These are phyloP conservation scores for Tetrax tetrax DNA, from an alignment of 2,113 vertebrate genomes.

Conservation along the genomic window DNA sequence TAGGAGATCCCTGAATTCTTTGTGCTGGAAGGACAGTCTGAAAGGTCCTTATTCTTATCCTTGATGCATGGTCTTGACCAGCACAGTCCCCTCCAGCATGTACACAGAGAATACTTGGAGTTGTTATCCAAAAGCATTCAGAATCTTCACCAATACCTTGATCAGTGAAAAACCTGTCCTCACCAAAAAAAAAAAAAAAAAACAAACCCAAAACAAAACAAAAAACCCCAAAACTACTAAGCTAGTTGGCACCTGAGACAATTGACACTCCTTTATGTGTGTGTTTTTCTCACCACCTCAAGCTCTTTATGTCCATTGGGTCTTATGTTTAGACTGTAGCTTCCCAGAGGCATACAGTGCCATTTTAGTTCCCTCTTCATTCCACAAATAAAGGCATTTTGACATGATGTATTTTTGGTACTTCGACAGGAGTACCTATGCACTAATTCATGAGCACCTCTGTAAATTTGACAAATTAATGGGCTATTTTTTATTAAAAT, in stretches of 20 bases:
- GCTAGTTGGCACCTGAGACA: not conserved
- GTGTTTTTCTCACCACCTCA: not conserved
- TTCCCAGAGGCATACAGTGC: not conserved
- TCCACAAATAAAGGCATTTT: not conserved
- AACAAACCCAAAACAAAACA: not conserved
- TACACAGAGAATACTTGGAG: not conserved
- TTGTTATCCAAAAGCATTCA: not conserved
- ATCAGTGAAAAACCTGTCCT: not conserved
- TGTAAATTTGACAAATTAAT: not conserved
- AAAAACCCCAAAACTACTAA: too few species aligned
- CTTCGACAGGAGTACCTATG: not conserved
- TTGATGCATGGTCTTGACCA: not conserved
- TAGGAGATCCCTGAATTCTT: not conserved
- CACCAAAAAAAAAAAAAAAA: not conserved
- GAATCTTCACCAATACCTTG: not conserved
- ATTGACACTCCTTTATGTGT: rapidly evolving
- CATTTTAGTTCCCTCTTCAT: not conserved
- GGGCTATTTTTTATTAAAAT: not conserved
- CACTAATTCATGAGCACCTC: not conserved
- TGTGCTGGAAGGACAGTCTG: not conserved
- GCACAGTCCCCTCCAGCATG: not conserved
- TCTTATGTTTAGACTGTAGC: not conserved
- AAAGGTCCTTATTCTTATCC: not conserved
- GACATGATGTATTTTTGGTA: not conserved
- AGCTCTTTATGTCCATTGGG: not conserved